Percentiles rank a stretch among this genome's conserved stretches.
These are phyloP conservation scores for Ceratosolen solmsi DNA, from an alignment of 1,140 invertebrate species.

Conservation along the genomic window DNA sequence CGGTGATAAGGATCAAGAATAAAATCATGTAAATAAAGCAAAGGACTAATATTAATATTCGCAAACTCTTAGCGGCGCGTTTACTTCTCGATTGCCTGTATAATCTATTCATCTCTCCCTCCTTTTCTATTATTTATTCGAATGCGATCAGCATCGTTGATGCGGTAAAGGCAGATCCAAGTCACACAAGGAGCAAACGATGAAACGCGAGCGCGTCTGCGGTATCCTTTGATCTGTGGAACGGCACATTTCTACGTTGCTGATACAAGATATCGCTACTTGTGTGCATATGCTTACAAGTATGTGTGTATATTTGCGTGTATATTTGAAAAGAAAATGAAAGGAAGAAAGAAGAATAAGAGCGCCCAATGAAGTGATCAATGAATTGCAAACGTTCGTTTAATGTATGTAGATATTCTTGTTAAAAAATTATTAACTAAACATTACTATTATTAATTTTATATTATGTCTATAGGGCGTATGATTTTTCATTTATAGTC, in stretches of 20 bases:
- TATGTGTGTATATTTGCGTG: not conserved
- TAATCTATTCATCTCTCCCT: too few species aligned
- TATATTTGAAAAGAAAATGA: not conserved
- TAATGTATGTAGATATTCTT: not conserved
- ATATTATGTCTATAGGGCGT: too few species aligned
- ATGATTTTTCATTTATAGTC: too few species aligned
- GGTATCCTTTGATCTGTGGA: slow-evolving; percentile 45
- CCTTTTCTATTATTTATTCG: not conserved
- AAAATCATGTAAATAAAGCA: not conserved
- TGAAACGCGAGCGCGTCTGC: not conserved
- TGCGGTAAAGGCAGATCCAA: not conserved
- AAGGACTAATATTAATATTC: not conserved
- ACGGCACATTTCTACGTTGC: slow-evolving; percentile 22
- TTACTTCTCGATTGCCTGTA: not conserved
- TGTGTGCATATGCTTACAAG: not conserved
- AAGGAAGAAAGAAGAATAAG: too few species aligned
- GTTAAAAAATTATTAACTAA: too few species aligned
- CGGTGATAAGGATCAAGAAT: not conserved
- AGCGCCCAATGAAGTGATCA: too few species aligned
- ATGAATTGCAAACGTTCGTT: too few species aligned
- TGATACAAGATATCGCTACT: not conserved
- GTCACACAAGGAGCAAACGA: not conserved
- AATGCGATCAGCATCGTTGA: not conserved
- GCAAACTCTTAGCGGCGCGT: too few species aligned
- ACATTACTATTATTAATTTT: too few species aligned